These are phyloP conservation scores for Apeira syringaria DNA, from an alignment of 2,888 invertebrate species.

Conservation along the genomic window DNA sequence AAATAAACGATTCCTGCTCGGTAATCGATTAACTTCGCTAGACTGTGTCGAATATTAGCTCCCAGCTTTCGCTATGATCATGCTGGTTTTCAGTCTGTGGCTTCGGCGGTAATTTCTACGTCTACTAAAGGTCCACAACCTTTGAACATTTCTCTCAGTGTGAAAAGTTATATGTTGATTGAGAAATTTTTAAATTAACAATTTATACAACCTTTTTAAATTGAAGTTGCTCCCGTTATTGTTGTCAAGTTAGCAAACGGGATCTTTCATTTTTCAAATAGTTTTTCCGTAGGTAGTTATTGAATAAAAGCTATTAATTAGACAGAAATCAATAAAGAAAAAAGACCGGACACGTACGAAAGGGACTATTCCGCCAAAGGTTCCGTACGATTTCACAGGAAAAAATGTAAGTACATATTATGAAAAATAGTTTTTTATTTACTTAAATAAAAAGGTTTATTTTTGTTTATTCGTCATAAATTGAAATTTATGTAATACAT, in stretches of 20 bases:
- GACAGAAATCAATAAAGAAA: too few relatives aligned
- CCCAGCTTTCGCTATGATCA: neutral
- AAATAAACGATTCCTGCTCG: constrained; percentile 6
- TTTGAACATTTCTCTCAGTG: constrained; percentile 15
- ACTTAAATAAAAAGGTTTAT: too few relatives aligned
- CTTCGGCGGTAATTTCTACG: constrained; percentile 12
- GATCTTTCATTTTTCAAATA: too few relatives aligned
- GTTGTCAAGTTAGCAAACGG: constrained; percentile 1
- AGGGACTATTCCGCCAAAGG: too few relatives aligned
- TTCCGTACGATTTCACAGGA: too few relatives aligned
- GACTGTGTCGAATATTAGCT: constrained; percentile 6
- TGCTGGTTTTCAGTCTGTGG: neutral
- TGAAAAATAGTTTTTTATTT: too few relatives aligned
- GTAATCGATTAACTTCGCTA: constrained; percentile 1
- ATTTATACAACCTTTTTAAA: neutral
- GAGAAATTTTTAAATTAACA: constrained; percentile 5
- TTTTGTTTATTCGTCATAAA: too few relatives aligned
- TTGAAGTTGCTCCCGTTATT: constrained; percentile 1
- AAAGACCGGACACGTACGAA: too few relatives aligned
- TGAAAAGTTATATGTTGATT: constrained; percentile 14
- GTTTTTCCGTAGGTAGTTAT: too few relatives aligned
- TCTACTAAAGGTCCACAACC: constrained; percentile 9
- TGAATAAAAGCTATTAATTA: too few relatives aligned
- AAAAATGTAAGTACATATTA: too few relatives aligned
- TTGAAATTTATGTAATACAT: too few relatives aligned